Evolutionary conservation across 2,113 vertebrate species (phyloP).

Genomic region (Probosciger aterrimus): DNA sequence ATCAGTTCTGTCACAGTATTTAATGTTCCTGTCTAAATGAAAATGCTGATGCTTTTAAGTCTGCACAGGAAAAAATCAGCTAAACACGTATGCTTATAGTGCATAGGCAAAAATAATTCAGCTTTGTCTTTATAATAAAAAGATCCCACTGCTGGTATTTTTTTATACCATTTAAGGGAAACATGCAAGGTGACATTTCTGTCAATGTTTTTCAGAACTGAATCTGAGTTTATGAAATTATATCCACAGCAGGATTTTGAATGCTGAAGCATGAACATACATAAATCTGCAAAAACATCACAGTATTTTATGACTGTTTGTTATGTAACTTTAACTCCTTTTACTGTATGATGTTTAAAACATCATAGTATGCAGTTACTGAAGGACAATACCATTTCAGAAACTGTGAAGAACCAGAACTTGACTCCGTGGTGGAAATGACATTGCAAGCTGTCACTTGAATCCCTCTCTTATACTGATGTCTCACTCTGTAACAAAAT

Average conservation of each 20-base stretch:
- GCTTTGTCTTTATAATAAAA: not conserved
- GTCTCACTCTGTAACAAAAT: not conserved
- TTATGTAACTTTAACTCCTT: not conserved
- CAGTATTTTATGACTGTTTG: not conserved
- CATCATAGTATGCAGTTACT: not conserved
- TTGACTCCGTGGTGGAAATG: not conserved
- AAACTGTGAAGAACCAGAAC: not conserved
- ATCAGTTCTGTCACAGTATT: not conserved
- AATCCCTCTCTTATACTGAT: not conserved
- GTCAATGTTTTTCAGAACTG: not conserved
- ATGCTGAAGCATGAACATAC: not conserved
- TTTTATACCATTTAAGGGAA: not conserved
- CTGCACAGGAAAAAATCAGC: not conserved
- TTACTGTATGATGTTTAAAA: not conserved
- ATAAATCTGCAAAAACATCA: not conserved
- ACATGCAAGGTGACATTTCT: not conserved
- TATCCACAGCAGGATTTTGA: not conserved
- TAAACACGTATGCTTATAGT: not conserved
- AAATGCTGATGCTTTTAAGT: not conserved
- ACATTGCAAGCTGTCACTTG: not conserved
- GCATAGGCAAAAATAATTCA: not conserved
- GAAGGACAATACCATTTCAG: not conserved
- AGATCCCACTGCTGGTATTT: not conserved
- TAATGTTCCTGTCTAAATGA: not conserved
- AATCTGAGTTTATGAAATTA: not conserved